Conservation (phyloP, 53 echinoderm and acorn worm species). For the Paracentrotus lividus region DNA sequence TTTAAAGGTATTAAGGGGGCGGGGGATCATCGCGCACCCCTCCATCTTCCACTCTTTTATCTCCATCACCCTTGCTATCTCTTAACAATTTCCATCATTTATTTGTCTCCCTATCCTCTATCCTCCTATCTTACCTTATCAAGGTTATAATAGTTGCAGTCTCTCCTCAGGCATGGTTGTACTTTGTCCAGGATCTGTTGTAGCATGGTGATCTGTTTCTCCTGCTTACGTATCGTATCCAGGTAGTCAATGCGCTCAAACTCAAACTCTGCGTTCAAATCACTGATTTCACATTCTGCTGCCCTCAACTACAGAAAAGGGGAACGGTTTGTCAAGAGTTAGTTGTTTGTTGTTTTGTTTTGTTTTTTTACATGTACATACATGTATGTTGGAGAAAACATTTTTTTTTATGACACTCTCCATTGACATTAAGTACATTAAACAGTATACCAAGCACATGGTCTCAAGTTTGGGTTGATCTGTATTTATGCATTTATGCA, state of each 20-base stretch:
- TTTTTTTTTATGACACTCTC: too few species aligned
- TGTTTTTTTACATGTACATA: too few species aligned
- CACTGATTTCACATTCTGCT: constrained; percentile 90
- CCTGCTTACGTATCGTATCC: constrained; percentile 98
- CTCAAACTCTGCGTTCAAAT: constrained; percentile 98
- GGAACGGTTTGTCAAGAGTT: not conserved
- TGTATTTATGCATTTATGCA: too few species aligned
- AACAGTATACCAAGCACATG: too few species aligned
- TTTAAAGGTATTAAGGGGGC: too few species aligned
- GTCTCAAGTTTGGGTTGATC: too few species aligned
- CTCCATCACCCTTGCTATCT: not conserved
- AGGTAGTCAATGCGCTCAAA: constrained; percentile 98
- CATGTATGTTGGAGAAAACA: too few species aligned
- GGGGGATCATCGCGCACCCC: too few species aligned
- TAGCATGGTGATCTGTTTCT: constrained; percentile 95
- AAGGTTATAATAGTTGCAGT: constrained; percentile 94
- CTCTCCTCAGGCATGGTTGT: constrained; percentile 91
- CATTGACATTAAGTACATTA: too few species aligned
- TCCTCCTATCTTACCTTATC: constrained; percentile 74
- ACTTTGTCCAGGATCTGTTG: constrained; percentile 95
- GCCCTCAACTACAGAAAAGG: constrained; percentile 77
- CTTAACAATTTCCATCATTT: not conserved
- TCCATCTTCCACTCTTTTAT: not conserved
- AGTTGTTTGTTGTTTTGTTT: too few species aligned
- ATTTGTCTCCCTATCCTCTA: not conserved